Base-by-base conservation (phyloP, 2,113 vertebrate species). In the Grallaria varia region DNA sequence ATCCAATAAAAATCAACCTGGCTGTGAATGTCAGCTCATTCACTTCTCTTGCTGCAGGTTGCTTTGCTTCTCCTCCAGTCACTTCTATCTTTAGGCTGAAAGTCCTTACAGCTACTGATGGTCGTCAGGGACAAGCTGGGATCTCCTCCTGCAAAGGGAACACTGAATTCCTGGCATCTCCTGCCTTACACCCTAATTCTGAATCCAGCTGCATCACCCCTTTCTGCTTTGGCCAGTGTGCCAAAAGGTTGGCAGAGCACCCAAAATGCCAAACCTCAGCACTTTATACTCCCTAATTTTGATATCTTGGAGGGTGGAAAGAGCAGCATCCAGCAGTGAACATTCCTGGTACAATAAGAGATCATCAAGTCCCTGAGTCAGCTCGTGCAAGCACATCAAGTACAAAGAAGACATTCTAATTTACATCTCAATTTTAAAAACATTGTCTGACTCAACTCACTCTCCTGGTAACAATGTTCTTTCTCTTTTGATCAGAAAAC, bases 391-490 rank as follows among this genome's bases (percentile, higher is more conserved):
- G 27, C 78, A 69, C 42, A 23, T 30, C 66, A 42, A 81, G 10
- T 47, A 60, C 67, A 83, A 58, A 74, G 74, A 40, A 91, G 14
- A 79, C 21, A 13, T 37, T 82, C 47, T 68, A 39, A 76, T 81
- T 77, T 72, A 71, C 31, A 67, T 37, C 62, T 83, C 3, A 3
- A 18, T 68, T 83, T 80, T 67, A 94, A 79, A 87, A 89, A 73
- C 55, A 10, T 20, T 40, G 19, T 49, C 87, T 89, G 76, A 93
- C 58, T 87, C n/a, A 6, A 71, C 63, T 78, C 53, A 21, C 60
- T 85, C 89, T 95, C 94, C 81, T 53, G 91, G 50, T 76, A 86
- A 68, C 92, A 93, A 75, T 93, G 89, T 96, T 95, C 92, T 77
- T 73, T 77, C 39, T 71, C 35, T 44, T 84, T 27, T 84, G 85